Evolutionary conservation across 2,888 invertebrate species (phyloP).

Genomic region (Standfussiana lucernea): DNA sequence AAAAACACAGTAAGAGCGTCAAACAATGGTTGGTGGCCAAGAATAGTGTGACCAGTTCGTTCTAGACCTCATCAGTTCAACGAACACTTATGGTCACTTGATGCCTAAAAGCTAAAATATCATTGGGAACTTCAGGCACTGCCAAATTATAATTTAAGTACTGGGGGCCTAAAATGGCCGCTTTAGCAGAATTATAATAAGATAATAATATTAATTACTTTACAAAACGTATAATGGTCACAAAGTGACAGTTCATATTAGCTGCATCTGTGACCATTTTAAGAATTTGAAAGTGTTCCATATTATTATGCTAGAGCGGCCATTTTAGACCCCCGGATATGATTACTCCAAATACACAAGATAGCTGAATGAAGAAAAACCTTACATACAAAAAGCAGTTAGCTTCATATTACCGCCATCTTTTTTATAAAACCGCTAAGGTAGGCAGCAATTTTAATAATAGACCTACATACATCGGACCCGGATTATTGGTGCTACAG

Average conservation of each 20-base stretch:
- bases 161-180: no score
- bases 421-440: conserved; percentile 9
- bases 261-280: no score
- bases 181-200: no score
- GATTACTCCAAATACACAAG: not conserved
- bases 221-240: no score
- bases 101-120: not conserved
- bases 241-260: no score
- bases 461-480: conserved; percentile 17
- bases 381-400: not conserved
- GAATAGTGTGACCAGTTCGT: not conserved
- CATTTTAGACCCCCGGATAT: no score
- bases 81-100: not conserved
- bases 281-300: no score
- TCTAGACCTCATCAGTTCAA: not conserved
- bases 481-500: conserved; percentile 43
- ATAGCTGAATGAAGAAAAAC: not conserved
- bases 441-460: conserved; percentile 7
- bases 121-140: not conserved
- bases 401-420: not conserved
- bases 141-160: not conserved
- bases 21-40: not conserved
- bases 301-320: no score
- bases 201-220: no score
- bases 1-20: not conserved